Conservation (phyloP, 2,797 vertebrate genomes). For the Remorina albescens region DNA sequence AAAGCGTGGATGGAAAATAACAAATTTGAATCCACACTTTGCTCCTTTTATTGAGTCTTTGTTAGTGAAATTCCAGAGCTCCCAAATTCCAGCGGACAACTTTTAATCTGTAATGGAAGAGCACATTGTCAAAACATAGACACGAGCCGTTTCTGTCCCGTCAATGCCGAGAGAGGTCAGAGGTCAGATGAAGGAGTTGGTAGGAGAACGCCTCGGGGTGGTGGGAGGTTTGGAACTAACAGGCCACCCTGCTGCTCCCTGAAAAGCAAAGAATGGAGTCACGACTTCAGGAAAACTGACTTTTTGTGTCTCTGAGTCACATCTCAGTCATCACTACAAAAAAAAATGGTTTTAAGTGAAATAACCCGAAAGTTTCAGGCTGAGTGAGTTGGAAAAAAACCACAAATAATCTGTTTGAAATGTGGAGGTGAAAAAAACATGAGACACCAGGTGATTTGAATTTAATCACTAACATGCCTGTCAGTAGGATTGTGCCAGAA, state of each 20-base stretch:
- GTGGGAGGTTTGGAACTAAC: slow-evolving; percentile 2
- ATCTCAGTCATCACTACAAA: slow-evolving; percentile 23
- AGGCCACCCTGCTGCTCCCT: background rate
- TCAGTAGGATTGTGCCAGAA: too few species aligned
- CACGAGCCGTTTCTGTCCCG: background rate
- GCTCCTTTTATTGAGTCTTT: slow-evolving; percentile 31
- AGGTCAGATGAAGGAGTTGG: background rate
- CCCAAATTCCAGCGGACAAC: slow-evolving; percentile 20
- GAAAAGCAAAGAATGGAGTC: background rate
- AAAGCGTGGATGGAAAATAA: slow-evolving; percentile 19
- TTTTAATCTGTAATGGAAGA: slow-evolving; percentile 35
- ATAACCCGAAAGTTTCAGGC: slow-evolving; percentile 12
- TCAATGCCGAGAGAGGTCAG: background rate
- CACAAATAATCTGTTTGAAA: background rate
- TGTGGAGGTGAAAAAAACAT: background rate
- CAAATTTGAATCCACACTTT: slow-evolving; percentile 45
- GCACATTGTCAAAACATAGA: slow-evolving; percentile 1
- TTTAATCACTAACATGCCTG: too few species aligned
- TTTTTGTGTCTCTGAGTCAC: background rate
- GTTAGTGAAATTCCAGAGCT: slow-evolving; percentile 39
- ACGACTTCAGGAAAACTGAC: background rate
- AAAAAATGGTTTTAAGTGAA: slow-evolving; percentile 20
- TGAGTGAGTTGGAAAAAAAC: background rate
- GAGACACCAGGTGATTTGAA: background rate
- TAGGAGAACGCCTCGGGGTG: too few species aligned